phyloP scores from a whole-genome alignment of 2,888 invertebrate species.

The Athrips mouffetella region DNA sequence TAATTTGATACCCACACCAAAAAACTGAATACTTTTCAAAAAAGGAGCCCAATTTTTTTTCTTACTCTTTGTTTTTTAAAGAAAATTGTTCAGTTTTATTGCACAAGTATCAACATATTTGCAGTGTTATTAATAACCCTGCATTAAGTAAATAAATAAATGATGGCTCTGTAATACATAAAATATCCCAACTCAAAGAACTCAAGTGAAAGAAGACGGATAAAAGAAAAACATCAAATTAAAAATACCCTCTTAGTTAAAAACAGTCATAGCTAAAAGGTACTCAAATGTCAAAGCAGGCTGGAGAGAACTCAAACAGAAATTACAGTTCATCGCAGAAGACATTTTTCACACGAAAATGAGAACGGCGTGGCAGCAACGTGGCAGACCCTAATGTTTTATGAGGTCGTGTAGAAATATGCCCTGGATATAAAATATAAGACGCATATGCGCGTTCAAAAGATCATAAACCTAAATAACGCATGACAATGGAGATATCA shows the following conservation, averaged over 20 bases:
- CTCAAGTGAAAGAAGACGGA: background rate
- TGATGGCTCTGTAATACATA: too few species aligned
- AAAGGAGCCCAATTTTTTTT: too few species aligned
- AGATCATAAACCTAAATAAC: constrained; percentile 17
- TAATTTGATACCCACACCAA: too few species aligned
- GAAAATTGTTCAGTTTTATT: too few species aligned
- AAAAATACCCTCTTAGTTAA: background rate
- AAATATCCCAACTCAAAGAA: background rate
- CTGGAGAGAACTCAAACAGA: constrained; percentile 8
- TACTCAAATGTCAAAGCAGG: background rate
- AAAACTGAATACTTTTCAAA: too few species aligned
- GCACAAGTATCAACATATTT: too few species aligned
- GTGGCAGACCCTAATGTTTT: constrained; percentile 19
- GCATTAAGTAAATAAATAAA: too few species aligned
- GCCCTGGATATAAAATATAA: constrained; percentile 12
- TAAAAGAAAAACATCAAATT: background rate
- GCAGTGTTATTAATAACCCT: too few species aligned
- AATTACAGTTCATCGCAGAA: background rate
- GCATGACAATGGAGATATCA: constrained; percentile 12
- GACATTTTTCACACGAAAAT: constrained; percentile 10
- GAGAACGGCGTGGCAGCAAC: constrained; percentile 1
- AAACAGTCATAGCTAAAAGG: background rate
- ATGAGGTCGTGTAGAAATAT: constrained; percentile 18
- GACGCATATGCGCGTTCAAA: constrained; percentile 11
- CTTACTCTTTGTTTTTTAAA: too few species aligned